Conservation (phyloP, 1,140 invertebrate species). For the Kradibia gibbosae region DNA sequence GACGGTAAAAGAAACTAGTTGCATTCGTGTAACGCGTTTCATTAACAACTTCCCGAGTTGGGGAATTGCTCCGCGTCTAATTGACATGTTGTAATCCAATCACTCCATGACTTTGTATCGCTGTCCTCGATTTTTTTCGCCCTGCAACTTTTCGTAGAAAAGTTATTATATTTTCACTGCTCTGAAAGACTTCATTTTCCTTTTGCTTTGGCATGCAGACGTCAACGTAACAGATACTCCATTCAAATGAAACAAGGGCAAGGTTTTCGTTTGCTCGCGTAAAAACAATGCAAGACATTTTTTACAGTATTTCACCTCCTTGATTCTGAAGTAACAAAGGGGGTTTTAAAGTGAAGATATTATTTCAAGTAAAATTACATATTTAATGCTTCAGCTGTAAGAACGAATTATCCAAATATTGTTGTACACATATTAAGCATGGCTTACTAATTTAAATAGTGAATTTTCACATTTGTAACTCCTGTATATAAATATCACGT, state of each 20-base stretch:
- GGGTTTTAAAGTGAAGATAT: no score
- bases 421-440: not conserved
- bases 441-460: not conserved
- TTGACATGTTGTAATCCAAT: slow-evolving; percentile 46
- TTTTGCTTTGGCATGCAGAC: not conserved
- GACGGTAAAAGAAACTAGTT: not conserved
- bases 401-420: not conserved
- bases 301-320: not conserved
- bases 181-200: slow-evolving; percentile 5
- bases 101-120: slow-evolving; percentile 24
- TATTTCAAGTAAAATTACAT: no score
- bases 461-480: not conserved
- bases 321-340: not conserved
- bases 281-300: not conserved
- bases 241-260: slow-evolving; percentile 11
- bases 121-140: slow-evolving; percentile 44
- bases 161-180: slow-evolving; percentile 20
- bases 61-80: slow-evolving; percentile 37
- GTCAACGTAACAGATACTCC: not conserved
- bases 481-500: not conserved
- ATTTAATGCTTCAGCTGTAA: not conserved
- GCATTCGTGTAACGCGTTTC: slow-evolving; percentile 1
- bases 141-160: slow-evolving; percentile 26
- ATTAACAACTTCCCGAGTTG: not conserved
- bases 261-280: not conserved